These are phyloP conservation scores for Ciconia boyciana DNA, from an alignment of 2,113 vertebrate species.

Conservation along the genomic window DNA sequence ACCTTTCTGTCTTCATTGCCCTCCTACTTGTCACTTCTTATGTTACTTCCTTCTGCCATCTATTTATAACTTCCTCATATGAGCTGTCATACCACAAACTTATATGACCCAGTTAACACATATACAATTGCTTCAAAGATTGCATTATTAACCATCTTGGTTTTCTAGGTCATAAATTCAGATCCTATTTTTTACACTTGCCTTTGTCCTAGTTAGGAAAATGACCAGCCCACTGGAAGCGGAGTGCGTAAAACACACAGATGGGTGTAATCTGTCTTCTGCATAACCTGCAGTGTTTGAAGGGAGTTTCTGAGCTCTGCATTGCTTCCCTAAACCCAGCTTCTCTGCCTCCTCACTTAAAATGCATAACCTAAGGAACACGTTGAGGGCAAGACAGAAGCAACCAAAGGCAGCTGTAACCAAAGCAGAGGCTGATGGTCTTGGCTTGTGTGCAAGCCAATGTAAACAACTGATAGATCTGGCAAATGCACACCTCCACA, in stretches of 20 bases:
- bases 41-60: slow-evolving; percentile 16
- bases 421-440: background rate
- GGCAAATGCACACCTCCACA: background rate
- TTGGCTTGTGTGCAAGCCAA: background rate
- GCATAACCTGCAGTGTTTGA: background rate
- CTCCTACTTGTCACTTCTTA: background rate
- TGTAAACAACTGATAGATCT: background rate
- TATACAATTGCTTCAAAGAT: background rate
- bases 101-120: slow-evolving; percentile 15
- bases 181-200: slow-evolving; percentile 29
- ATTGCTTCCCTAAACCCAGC: background rate
- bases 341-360: background rate
- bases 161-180: slow-evolving; percentile 25
- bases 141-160: slow-evolving; percentile 17
- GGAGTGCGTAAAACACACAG: background rate
- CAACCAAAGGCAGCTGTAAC: background rate
- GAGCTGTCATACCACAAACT: slow-evolving; percentile 43
- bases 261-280: background rate
- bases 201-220: background rate
- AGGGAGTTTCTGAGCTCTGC: background rate
- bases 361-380: background rate
- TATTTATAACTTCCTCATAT: slow-evolving; percentile 47
- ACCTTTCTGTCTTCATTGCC: background rate
- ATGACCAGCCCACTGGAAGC: background rate
- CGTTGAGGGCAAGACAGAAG: background rate